These are phyloP conservation scores for Polypedilum vanderplanki DNA, from an alignment of 1,140 invertebrate genomes.

Conservation along the genomic window DNA sequence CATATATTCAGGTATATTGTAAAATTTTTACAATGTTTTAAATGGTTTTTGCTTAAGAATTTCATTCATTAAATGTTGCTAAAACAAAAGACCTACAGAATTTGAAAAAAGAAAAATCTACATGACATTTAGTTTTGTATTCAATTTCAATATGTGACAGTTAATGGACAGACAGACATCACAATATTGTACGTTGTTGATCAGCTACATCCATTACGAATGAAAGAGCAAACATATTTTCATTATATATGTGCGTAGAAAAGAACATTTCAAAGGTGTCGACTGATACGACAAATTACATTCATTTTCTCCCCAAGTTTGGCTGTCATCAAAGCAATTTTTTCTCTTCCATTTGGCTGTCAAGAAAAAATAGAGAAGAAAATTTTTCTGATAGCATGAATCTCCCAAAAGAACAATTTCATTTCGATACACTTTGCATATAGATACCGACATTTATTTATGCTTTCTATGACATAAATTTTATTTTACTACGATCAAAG, in stretches of 20 bases:
- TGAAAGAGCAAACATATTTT: background rate
- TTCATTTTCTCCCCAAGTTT: constrained; percentile 7
- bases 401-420: constrained; percentile 3
- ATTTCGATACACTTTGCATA: constrained; percentile 18
- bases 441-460: background rate
- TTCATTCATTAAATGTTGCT: background rate
- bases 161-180: background rate
- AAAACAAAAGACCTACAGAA: background rate
- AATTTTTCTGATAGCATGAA: background rate
- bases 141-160: background rate
- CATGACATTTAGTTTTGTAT: constrained; percentile 18
- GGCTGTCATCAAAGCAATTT: background rate
- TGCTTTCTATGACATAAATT: background rate
- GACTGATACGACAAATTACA: constrained; percentile 17
- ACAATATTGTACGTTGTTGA: background rate
- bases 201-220: background rate
- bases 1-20: too few relatives aligned
- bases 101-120: background rate
- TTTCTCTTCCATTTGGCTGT: background rate
- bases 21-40: too few relatives aligned
- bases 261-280: constrained; percentile 11
- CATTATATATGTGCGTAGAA: background rate
- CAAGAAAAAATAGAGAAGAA: background rate
- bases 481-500: background rate
- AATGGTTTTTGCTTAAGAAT: background rate